phyloP scores from a whole-genome alignment of 1,140 invertebrate genomes.

The Ephestia elutella region DNA sequence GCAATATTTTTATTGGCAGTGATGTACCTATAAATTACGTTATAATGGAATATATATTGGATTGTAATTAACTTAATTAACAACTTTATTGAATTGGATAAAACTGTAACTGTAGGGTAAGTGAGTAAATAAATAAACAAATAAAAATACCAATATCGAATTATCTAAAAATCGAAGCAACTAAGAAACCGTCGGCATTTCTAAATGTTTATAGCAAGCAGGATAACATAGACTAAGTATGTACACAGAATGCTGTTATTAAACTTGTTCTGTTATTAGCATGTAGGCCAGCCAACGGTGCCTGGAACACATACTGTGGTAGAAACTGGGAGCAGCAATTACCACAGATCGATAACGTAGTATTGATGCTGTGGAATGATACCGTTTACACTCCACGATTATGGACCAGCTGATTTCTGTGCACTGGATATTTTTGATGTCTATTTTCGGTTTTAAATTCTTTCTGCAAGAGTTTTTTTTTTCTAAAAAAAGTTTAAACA shows the following conservation, averaged over 20 bases:
- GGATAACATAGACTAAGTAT: neutral
- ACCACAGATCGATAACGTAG: conserved; percentile 27
- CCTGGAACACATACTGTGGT: conserved; percentile 22
- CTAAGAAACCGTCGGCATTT: neutral
- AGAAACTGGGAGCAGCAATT: conserved; percentile 27
- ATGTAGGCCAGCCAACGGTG: conserved; percentile 39
- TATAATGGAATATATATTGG: too few species aligned
- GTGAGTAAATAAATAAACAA: too few species aligned
- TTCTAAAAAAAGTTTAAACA: too few species aligned
- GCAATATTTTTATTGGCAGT: too few species aligned
- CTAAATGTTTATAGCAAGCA: neutral
- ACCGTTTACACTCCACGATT: neutral
- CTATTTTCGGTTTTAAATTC: too few species aligned
- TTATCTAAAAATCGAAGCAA: too few species aligned
- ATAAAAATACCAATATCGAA: too few species aligned
- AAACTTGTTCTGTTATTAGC: conserved; percentile 23
- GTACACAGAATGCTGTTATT: conserved; percentile 11
- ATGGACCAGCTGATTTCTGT: neutral
- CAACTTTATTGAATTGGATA: too few species aligned
- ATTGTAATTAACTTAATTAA: too few species aligned
- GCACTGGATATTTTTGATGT: neutral
- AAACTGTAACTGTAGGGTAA: too few species aligned
- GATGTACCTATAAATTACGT: too few species aligned
- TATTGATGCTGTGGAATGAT: conserved; percentile 12
- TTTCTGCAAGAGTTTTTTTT: too few species aligned